Percentiles rank a stretch among this genome's conserved stretches.
Conservation (phyloP, 1,140 invertebrate species). For the Cecropterus lyciades region DNA sequence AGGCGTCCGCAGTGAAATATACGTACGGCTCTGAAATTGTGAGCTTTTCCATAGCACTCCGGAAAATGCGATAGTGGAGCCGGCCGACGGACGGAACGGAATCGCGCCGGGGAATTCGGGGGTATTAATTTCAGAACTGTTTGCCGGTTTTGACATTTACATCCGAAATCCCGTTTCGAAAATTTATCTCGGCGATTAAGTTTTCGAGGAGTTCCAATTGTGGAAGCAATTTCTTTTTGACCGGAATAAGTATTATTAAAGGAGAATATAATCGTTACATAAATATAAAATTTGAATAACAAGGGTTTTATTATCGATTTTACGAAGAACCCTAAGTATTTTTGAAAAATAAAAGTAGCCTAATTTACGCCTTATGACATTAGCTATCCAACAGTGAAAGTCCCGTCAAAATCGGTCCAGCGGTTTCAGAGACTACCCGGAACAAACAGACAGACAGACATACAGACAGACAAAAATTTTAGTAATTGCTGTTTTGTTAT, state of each 20-base stretch:
- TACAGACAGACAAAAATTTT: no score
- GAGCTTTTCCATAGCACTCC: slow-evolving; percentile 43
- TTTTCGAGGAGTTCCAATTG: slow-evolving; percentile 8
- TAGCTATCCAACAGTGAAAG: no score
- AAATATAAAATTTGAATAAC: no score
- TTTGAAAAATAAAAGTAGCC: no score
- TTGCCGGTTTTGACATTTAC: slow-evolving; percentile 37
- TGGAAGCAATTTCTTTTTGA: slow-evolving; percentile 3
- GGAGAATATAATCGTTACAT: not conserved
- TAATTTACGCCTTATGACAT: no score
- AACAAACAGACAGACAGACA: no score
- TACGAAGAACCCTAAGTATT: no score
- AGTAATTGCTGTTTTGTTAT: no score
- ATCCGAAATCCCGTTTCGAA: slow-evolving; percentile 29
- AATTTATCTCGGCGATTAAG: slow-evolving; percentile 34
- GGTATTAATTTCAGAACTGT: slow-evolving; percentile 37
- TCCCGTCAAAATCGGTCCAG: no score
- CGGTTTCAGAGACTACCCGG: no score
- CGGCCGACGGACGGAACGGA: slow-evolving; percentile 31
- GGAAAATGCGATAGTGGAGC: slow-evolving; percentile 46
- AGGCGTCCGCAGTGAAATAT: not conserved
- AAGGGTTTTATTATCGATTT: no score
- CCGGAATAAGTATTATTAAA: not conserved
- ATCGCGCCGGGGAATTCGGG: slow-evolving; percentile 32
- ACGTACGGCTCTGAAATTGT: slow-evolving; percentile 6